These are phyloP conservation scores for Aythya fuligula DNA, from an alignment of 2,797 vertebrate genomes.

Conservation along the genomic window DNA sequence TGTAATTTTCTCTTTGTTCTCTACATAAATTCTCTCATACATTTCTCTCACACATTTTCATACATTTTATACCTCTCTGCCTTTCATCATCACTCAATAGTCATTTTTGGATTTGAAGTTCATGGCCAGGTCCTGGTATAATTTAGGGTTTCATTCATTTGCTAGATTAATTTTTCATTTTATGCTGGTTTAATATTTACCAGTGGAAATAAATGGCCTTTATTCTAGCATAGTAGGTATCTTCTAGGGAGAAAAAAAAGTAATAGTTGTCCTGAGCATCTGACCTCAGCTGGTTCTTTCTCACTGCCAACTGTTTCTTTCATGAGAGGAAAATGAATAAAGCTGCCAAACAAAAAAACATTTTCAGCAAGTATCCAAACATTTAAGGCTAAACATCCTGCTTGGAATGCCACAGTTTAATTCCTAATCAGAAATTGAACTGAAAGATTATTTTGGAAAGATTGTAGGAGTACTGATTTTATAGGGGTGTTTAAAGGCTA, in stretches of 20 bases:
- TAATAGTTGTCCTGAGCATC: background rate
- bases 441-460: slow-evolving; percentile 15
- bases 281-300: slow-evolving; percentile 18
- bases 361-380: slow-evolving; percentile 1
- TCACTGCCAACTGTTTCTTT: background rate
- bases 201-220: background rate
- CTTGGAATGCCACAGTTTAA: background rate
- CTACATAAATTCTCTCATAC: too few relatives aligned
- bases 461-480: background rate
- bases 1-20: background rate
- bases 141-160: background rate
- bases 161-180: background rate
- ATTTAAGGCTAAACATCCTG: slow-evolving; percentile 1
- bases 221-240: background rate
- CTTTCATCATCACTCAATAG: background rate
- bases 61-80: background rate
- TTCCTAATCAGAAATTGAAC: slow-evolving; percentile 28
- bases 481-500: background rate
- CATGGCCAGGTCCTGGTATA: background rate
- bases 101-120: background rate
- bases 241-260: background rate
- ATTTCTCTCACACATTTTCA: too few relatives aligned
- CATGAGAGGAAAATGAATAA: background rate
- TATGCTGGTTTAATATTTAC: background rate
- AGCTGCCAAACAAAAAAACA: background rate